Evolutionary conservation across 2,797 vertebrate species (phyloP).

Genomic region (Mormyrops attenuatus): DNA sequence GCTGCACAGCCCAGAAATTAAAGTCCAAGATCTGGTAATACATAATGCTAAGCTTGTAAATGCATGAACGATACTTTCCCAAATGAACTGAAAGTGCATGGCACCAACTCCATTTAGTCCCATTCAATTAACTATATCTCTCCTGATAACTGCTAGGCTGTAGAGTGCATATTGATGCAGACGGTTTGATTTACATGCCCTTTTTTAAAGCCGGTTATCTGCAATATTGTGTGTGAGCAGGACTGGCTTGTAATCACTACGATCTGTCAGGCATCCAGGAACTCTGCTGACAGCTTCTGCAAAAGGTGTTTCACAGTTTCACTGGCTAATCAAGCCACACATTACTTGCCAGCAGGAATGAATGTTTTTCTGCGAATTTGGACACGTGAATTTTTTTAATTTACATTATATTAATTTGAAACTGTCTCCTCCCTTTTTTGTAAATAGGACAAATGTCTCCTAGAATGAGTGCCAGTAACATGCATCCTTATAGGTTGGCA

Average conservation of each 20-base stretch:
- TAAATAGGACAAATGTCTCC: background rate
- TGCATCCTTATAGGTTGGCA: background rate
- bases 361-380: background rate
- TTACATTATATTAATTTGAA: background rate
- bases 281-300: background rate
- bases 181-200: background rate
- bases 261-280: background rate
- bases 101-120: background rate
- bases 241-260: background rate
- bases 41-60: background rate
- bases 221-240: background rate
- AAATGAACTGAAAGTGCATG: background rate
- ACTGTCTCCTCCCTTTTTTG: background rate
- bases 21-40: background rate
- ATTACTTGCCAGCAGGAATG: background rate
- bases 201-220: background rate
- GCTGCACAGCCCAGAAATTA: background rate
- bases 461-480: background rate
- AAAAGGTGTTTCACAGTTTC: slow-evolving; percentile 1
- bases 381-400: background rate
- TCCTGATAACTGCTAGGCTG: background rate
- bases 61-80: background rate
- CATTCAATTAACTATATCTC: slow-evolving; percentile 6
- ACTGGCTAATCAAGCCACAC: background rate
- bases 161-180: background rate